These are phyloP conservation scores for Sebastolobus altivelis DNA, from an alignment of 2,797 vertebrate genomes.

Conservation along the genomic window DNA sequence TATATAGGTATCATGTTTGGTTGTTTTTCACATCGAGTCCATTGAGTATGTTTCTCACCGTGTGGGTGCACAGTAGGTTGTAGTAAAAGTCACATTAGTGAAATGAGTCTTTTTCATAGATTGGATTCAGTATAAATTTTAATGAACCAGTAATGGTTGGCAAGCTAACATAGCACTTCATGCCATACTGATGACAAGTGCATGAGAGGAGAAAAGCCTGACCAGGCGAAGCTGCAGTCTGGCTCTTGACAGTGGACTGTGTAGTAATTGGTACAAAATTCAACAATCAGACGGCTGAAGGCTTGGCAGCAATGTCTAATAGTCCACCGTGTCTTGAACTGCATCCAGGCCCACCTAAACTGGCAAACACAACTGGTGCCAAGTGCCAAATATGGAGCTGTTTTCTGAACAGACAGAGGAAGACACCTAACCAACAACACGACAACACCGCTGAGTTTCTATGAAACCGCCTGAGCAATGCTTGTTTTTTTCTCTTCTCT, in stretches of 20 bases:
- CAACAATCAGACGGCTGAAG: slow-evolving; percentile 51
- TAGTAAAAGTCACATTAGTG: not conserved
- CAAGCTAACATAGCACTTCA: slow-evolving; percentile 10
- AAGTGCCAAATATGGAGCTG: slow-evolving; percentile 41
- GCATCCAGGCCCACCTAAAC: slow-evolving; percentile 47
- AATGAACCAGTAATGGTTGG: slow-evolving; percentile 6
- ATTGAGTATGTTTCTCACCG: not conserved
- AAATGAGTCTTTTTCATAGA: slow-evolving; percentile 1
- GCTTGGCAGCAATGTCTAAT: slow-evolving; percentile 42
- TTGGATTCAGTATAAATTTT: not conserved
- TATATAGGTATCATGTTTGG: too few species aligned
- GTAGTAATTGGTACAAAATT: slow-evolving; percentile 46
- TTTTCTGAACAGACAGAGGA: slow-evolving; percentile 35
- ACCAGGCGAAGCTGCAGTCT: slow-evolving; percentile 25
- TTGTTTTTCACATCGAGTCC: not conserved
- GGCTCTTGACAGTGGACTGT: slow-evolving; percentile 37
- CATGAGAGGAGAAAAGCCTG: slow-evolving; percentile 14
- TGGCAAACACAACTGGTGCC: slow-evolving; percentile 37
- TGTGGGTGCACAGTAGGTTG: not conserved
- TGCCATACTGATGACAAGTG: slow-evolving; percentile 11
- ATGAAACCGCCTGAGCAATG: slow-evolving; percentile 1
- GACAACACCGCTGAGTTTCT: slow-evolving; percentile 38
- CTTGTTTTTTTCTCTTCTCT: slow-evolving; percentile 34
- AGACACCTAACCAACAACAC: slow-evolving; percentile 47
- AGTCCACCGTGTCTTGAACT: slow-evolving; percentile 46